A percentile compares a stretch with the other conserved stretches of the same genome.
Evolutionary conservation across 2,113 vertebrate species (phyloP).

Genomic region (Urocolius indicus): DNA sequence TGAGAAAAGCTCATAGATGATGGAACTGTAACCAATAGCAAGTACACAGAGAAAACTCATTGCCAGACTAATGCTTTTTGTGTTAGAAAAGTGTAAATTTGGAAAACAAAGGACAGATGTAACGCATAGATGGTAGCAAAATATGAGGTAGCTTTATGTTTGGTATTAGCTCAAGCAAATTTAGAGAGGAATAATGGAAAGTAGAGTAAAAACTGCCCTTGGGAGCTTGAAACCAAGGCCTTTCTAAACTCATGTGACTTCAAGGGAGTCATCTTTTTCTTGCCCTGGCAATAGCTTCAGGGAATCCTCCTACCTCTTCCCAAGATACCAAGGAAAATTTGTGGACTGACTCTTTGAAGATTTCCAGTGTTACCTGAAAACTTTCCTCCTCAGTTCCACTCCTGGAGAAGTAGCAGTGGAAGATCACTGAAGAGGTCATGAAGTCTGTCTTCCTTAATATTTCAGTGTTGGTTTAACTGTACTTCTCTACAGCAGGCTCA

Average conservation of each 20-base stretch:
- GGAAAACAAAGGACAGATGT: background rate
- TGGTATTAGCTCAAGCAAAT: background rate
- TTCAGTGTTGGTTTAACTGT: background rate
- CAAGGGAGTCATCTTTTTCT: background rate
- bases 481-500: background rate
- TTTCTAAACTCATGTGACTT: background rate
- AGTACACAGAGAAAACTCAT: background rate
- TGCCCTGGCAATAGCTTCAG: background rate
- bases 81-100: background rate
- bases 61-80: background rate
- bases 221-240: background rate
- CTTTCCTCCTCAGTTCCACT: background rate
- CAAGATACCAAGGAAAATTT: background rate
- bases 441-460: background rate
- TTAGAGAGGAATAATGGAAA: background rate
- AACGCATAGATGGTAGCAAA: background rate
- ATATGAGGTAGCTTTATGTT: background rate
- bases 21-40: background rate
- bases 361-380: background rate
- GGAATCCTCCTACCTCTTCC: background rate
- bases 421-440: background rate
- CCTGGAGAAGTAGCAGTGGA: background rate
- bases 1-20: background rate
- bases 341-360: background rate
- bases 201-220: background rate